Evolutionary conservation across 1,140 invertebrate genomes (phyloP).

Genomic region (Nephila pilipes): DNA sequence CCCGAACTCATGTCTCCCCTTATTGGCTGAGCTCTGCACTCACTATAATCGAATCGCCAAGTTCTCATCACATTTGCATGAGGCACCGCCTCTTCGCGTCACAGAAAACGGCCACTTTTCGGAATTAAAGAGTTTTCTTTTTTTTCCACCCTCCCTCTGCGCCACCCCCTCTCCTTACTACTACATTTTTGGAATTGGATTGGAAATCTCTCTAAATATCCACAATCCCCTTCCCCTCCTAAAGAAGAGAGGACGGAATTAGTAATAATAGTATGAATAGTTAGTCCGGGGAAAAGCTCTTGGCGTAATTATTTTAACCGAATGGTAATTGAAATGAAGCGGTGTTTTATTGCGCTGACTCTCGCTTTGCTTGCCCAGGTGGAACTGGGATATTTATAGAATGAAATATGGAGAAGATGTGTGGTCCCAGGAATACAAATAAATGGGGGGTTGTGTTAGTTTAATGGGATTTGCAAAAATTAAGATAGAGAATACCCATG

Average conservation of each 20-base stretch:
- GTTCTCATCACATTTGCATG: slow-evolving; percentile 63
- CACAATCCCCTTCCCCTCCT: background rate
- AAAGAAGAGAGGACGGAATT: slow-evolving; percentile 5
- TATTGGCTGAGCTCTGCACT: slow-evolving; percentile 44
- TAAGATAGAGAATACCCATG: background rate
- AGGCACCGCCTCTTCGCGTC: slow-evolving; percentile 19
- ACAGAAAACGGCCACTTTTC: slow-evolving; percentile 40
- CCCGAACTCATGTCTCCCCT: slow-evolving; percentile 25
- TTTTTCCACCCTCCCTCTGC: background rate
- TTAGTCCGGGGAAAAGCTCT: slow-evolving; percentile 12
- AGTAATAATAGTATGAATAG: slow-evolving; percentile 44
- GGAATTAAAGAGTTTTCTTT: slow-evolving; percentile 37
- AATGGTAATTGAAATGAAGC: slow-evolving; percentile 21
- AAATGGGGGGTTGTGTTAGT: background rate
- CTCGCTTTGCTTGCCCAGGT: background rate
- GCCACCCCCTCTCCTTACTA: background rate
- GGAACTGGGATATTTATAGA: background rate
- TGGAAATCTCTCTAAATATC: slow-evolving; percentile 20
- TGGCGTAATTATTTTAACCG: slow-evolving; percentile 29
- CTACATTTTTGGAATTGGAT: slow-evolving; percentile 47
- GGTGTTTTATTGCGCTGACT: background rate
- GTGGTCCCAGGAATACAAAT: background rate
- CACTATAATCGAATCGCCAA: slow-evolving; percentile 49
- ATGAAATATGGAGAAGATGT: background rate
- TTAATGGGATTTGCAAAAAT: slow-evolving; percentile 3